phyloP scores from a whole-genome alignment of 2,888 invertebrate genomes.

The Eilema depressum region DNA sequence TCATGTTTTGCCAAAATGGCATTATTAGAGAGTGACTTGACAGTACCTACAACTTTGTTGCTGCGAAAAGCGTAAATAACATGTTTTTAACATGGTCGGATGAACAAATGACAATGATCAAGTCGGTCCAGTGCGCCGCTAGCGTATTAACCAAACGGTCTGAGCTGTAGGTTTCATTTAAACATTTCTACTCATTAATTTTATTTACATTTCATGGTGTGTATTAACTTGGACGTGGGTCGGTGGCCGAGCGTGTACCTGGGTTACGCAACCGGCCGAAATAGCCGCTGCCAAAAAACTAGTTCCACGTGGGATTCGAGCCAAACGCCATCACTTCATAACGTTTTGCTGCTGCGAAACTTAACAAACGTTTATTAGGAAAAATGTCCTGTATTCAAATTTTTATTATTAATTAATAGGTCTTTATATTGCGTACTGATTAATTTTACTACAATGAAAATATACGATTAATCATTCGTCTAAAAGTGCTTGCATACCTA shows the following conservation, averaged over 20 bases:
- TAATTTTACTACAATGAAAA: background rate
- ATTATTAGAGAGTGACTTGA: background rate
- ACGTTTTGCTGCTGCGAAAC: slow-evolving; percentile 9
- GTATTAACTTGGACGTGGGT: slow-evolving; percentile 69
- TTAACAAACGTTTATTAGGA: background rate
- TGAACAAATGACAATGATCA: slow-evolving; percentile 39
- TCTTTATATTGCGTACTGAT: background rate
- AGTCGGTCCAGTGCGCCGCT: slow-evolving; percentile 23
- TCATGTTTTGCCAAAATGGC: background rate
- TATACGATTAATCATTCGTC: background rate
- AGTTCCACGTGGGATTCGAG: slow-evolving; percentile 75
- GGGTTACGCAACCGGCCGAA: slow-evolving; percentile 78
- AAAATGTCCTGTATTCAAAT: background rate
- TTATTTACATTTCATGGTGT: slow-evolving; percentile 78
- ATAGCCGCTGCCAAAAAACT: slow-evolving; percentile 82
- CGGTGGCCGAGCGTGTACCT: slow-evolving; percentile 74
- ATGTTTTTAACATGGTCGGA: slow-evolving; percentile 23
- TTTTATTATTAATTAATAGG: background rate
- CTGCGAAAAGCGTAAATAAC: slow-evolving; percentile 28
- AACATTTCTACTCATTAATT: slow-evolving; percentile 69
- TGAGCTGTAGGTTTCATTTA: slow-evolving; percentile 53
- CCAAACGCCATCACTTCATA: slow-evolving; percentile 51
- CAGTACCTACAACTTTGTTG: slow-evolving; percentile 9
- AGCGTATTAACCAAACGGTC: slow-evolving; percentile 29
- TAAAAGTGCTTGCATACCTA: background rate